Evolutionary conservation across 2,888 invertebrate genomes (phyloP).

Genomic region (Cryptosula pallasiana): DNA sequence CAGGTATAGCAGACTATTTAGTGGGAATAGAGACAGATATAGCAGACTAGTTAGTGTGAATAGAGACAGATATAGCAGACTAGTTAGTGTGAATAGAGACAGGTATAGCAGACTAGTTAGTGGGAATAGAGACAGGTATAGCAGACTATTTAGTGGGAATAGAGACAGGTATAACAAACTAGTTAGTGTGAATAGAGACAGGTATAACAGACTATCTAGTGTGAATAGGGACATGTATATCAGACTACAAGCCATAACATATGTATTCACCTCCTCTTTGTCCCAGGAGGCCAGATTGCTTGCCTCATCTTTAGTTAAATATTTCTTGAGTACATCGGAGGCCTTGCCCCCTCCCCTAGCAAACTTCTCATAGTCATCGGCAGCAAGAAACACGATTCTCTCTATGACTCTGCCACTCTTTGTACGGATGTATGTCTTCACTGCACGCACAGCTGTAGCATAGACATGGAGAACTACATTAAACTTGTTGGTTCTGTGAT

Average conservation of each 20-base stretch:
- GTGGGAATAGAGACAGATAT: too few relatives aligned
- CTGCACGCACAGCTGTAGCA: constrained; percentile 31
- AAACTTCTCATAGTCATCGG: constrained; percentile 34
- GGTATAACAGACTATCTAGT: background rate
- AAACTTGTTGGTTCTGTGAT: too few relatives aligned
- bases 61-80: too few relatives aligned
- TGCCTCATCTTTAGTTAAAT: constrained; percentile 45
- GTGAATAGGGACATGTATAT: background rate
- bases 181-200: background rate
- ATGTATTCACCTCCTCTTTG: constrained; percentile 41
- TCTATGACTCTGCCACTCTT: constrained; percentile 36
- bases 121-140: too few relatives aligned
- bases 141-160: background rate
- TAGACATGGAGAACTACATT: too few relatives aligned
- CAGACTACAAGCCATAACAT: too few relatives aligned
- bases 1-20: too few relatives aligned
- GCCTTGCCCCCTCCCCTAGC: constrained; percentile 30
- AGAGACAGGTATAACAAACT: background rate
- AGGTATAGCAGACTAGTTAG: too few relatives aligned
- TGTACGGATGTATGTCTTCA: constrained; percentile 37
- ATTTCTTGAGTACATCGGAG: constrained; percentile 34
- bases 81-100: too few relatives aligned
- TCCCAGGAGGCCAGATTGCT: constrained; percentile 48
- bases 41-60: too few relatives aligned
- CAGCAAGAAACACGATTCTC: constrained; percentile 32